Conservation (phyloP, 2,113 vertebrate genomes). For the Rhea americana region DNA sequence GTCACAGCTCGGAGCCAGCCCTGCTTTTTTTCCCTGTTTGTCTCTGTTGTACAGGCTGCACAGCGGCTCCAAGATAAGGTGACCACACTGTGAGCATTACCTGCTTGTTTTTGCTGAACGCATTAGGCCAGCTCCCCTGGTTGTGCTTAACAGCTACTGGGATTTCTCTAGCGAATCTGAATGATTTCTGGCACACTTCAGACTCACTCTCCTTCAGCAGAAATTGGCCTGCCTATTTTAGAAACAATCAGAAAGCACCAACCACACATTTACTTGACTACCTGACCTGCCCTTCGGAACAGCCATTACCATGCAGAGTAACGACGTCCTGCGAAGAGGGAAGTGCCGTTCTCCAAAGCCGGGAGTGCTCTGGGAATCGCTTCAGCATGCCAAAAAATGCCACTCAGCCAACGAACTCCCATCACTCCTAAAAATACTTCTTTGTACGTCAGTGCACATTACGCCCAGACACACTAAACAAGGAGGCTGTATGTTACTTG, state of each 20-base stretch:
- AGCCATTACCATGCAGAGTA: not conserved
- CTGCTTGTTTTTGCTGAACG: not conserved
- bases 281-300: slow-evolving; percentile 36
- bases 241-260: slow-evolving; percentile 54
- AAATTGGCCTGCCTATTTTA: slow-evolving; percentile 42
- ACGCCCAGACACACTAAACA: not conserved
- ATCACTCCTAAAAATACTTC: slow-evolving; percentile 33
- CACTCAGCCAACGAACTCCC: slow-evolving; percentile 19
- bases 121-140: not conserved
- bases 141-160: slow-evolving; percentile 10
- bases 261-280: slow-evolving; percentile 22
- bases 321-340: not conserved
- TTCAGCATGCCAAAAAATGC: slow-evolving; percentile 9
- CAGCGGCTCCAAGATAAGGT: not conserved
- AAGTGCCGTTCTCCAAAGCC: slow-evolving; percentile 24
- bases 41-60: not conserved
- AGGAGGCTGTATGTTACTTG: slow-evolving; percentile 32
- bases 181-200: slow-evolving; percentile 47
- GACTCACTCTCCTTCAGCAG: slow-evolving; percentile 14
- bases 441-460: not conserved
- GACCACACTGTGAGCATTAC: not conserved
- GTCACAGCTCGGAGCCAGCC: not conserved
- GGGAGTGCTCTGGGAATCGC: not conserved
- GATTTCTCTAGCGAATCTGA: slow-evolving; percentile 12
- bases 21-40: not conserved